Conservation (phyloP, 2,113 vertebrate species). For the Prionailurus viverrinus region DNA sequence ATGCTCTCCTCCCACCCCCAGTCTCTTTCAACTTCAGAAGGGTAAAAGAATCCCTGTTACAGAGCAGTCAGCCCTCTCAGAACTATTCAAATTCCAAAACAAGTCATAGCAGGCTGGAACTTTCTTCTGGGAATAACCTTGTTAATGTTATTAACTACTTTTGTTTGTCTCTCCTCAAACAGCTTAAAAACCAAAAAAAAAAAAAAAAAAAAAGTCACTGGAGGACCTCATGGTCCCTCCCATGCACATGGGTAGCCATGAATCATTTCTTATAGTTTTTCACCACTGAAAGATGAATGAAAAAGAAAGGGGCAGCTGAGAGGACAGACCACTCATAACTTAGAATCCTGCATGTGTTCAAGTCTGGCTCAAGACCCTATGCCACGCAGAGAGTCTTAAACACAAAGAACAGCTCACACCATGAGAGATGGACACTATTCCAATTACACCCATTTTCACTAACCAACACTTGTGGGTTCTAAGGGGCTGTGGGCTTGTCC, state of each 20-base stretch:
- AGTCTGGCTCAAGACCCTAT: neutral
- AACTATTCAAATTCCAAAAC: conserved; percentile 51
- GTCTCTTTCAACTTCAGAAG: conserved; percentile 53
- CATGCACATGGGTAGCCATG: neutral
- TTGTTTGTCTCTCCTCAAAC: conserved; percentile 35
- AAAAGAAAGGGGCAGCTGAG: conserved; percentile 13
- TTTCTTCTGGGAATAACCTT: conserved; percentile 28
- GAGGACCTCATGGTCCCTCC: neutral
- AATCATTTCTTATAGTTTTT: conserved; percentile 31
- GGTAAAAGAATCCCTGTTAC: conserved; percentile 47
- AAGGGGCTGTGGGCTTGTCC: neutral
- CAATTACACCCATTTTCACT: neutral
- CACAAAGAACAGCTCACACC: neutral
- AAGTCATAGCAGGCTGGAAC: conserved; percentile 52
- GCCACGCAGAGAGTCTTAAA: neutral
- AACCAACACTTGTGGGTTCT: neutral
- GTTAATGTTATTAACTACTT: conserved; percentile 55
- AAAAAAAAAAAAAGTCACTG: neutral
- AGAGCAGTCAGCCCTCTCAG: neutral
- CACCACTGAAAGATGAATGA: conserved; percentile 18
- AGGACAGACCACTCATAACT: neutral
- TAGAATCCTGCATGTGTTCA: neutral
- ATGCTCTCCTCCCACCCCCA: neutral
- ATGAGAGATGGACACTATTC: rapidly evolving
- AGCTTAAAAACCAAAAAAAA: neutral